Evolutionary conservation across 1,140 invertebrate species (phyloP), one percentile per base, ranked within the genome.

Genomic region (Pachyrhynchus sulphureomaculatus): DNA sequence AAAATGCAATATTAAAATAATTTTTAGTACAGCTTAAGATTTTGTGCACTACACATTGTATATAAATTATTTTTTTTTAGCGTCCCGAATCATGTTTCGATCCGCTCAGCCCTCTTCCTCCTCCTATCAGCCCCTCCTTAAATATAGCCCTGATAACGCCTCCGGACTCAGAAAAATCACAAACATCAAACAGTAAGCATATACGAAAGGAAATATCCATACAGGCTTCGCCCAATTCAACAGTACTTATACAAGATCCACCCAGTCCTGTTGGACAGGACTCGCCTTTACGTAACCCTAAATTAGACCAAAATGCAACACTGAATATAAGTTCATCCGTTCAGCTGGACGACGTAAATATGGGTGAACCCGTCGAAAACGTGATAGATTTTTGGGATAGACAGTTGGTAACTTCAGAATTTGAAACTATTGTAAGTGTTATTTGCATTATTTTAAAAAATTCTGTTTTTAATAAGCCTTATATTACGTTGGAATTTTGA

Each of bases 61-160:
- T 23, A 18, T 24, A 26, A n/a, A 23, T 3, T 23, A 12, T 8
- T 23, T 10, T 10, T 24, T 18, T 12, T 47, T 12, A 18, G 21
- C 12, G 18, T 33, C 47, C 47, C 15, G 33, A 13, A 12, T 33
- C 47, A 8, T 12, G 5, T 17, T 45, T 21, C 13, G 18, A 45
- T 23, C 42, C 42, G 1, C 17, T 45, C 21, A 45, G 23, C 13
- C 21, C 42, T 2, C 4, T 45, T 45, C 18, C 2, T 15, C 1
- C 24, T 23, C 42, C 45, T 29, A n/a, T 15, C 9, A 48, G 23
- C 23, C 45, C 45, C 12, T 48, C 15, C 9, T 13, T 48, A 48
- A 48, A 48, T 48, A 9, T 48, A 32, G 45, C 26, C 18, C 26
- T 48, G 3, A 9, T 48, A 13, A n/a, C 45, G n/a, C 24, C 45